Percentiles rank a stretch among this genome's conserved stretches.
These are phyloP conservation scores for Cheirogaleus medius DNA, from an alignment of 2,113 vertebrate species.

Conservation along the genomic window DNA sequence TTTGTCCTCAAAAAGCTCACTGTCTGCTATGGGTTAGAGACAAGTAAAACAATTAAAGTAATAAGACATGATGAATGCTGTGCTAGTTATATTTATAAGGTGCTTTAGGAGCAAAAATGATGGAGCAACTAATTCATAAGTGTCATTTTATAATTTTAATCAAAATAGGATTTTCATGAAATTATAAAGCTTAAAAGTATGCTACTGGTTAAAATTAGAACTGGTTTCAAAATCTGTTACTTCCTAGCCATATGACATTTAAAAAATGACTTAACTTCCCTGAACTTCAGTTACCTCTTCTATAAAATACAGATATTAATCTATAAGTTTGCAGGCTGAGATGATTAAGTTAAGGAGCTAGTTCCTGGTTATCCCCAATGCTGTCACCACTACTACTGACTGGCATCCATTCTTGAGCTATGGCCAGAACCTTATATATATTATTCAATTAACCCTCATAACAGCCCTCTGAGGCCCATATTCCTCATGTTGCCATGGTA, in stretches of 20 bases:
- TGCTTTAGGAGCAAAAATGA: not conserved
- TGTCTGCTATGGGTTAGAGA: not conserved
- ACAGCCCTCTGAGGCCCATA: not conserved
- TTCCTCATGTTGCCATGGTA: not conserved
- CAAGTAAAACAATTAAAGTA: not conserved
- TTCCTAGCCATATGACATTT: constrained; percentile 21
- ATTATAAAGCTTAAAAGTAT: constrained; percentile 34
- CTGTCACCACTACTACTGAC: not conserved
- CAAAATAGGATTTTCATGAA: constrained; percentile 27
- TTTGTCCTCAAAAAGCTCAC: not conserved
- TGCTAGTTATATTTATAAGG: not conserved
- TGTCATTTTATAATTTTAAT: constrained; percentile 50
- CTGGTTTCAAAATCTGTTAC: constrained; percentile 14
- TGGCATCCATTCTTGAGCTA: not conserved
- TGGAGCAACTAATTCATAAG: not conserved
- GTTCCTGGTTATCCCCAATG: not conserved
- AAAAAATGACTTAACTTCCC: constrained; percentile 23
- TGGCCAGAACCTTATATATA: not conserved
- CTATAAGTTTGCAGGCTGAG: not conserved
- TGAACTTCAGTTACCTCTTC: not conserved
- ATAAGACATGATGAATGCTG: not conserved
- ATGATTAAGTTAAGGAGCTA: not conserved
- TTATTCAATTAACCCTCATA: not conserved
- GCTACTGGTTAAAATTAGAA: constrained; percentile 50
- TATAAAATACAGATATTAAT: constrained; percentile 38